Base-by-base conservation (phyloP, 2,888 invertebrate genomes). In the Oithona nana region DNA sequence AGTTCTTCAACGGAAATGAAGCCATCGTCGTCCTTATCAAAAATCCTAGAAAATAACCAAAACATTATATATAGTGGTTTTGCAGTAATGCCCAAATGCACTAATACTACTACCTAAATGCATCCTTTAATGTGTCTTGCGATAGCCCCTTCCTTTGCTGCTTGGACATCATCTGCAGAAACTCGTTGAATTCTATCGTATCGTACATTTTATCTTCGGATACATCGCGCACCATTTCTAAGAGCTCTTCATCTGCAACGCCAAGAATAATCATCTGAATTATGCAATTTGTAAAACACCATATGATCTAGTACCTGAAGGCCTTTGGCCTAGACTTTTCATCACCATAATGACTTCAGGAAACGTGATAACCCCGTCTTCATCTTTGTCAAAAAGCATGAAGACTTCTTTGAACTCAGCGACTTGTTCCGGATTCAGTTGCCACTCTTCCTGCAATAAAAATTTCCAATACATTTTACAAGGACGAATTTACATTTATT, bases 381-480 rank as follows among this genome's bases (percentile, higher is more conserved):
- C 87, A 69, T 89, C 88, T 70, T 88, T 88, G 74, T 89, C 88
- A 71, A 88, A 88, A 51, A 88, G 78, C 86, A 87, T 87, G 73
- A 89, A 89, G n/a, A 88, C 88, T 74, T 88, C 88, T 74, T 88
- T 88, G 77, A 87, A 88, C 75, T 88, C 88, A 82, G 79, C 11
- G 66, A 88, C 87, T 79, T 87, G 87, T 71, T 88, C 88, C 74
- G 88, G 87, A 63, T 86, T 83, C 67, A 88, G 80, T 69, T 88
- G 88, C 77, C 86, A 87, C 72, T 88, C 86, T 65, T 82, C 81
- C 88, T 88, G 80, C 65, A 77, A 83, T 75, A 70, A 65, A 71
- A 68, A 69, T 69, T n/a, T n/a, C n/a, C n/a, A n/a, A n/a, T n/a
- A n/a, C n/a, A n/a, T n/a, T n/a, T n/a, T n/a, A n/a, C n/a, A n/a